A percentile compares a stretch with the other conserved stretches of the same genome.
Conservation (phyloP, 2,888 invertebrate genomes). For the Chouioia cunea region DNA sequence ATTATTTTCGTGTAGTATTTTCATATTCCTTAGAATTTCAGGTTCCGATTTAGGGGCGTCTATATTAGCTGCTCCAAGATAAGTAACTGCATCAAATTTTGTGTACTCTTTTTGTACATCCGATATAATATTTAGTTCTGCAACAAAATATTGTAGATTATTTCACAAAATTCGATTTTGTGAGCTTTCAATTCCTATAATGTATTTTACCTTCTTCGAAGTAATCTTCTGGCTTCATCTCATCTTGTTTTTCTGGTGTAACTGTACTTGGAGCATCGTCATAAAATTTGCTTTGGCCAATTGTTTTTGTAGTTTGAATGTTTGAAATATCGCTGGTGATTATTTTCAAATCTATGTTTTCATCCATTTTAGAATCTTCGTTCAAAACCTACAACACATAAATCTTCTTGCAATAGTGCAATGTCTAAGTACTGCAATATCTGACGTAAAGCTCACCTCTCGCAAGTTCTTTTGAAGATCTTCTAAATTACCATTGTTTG, state of each 20-base stretch:
- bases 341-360: conserved; percentile 57
- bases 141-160: conserved; percentile 3
- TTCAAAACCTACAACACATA: conserved; percentile 58
- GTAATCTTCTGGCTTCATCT: conserved; percentile 83
- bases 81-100: conserved; percentile 92
- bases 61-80: conserved; percentile 91
- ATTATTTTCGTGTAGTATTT: conserved; percentile 83
- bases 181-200: too few species aligned
- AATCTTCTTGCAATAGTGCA: not conserved
- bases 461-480: conserved; percentile 75
- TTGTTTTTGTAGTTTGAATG: conserved; percentile 65
- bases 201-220: conserved; percentile 77
- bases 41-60: conserved; percentile 92
- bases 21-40: conserved; percentile 95
- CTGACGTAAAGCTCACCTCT: conserved; percentile 68
- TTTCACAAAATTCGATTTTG: too few species aligned
- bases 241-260: conserved; percentile 80
- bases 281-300: conserved; percentile 72
- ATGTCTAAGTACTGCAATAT: not conserved
- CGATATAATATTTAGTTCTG: conserved; percentile 29
- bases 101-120: conserved; percentile 91
- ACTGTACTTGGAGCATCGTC: conserved; percentile 63
- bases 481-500: conserved; percentile 75
- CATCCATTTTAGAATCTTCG: conserved; percentile 66
- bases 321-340: conserved; percentile 50